phyloP scores from a whole-genome alignment of 2,888 invertebrate genomes.

The Phasia obesa region DNA sequence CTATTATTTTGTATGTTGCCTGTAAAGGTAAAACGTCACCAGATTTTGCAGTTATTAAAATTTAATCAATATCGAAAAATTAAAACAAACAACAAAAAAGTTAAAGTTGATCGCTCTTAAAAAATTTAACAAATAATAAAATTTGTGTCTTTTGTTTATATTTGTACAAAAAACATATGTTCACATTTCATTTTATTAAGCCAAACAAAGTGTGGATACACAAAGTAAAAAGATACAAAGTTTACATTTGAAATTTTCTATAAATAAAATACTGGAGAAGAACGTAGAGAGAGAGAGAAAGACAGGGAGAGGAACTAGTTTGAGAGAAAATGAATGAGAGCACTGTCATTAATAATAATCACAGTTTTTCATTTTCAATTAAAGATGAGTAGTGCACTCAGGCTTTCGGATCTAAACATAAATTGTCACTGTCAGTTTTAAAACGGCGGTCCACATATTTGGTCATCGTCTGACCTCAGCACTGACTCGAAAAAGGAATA shows the following conservation, averaged over 20 bases:
- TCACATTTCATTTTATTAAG: no score
- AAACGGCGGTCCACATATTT: slow-evolving; percentile 57
- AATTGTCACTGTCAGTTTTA: slow-evolving; percentile 59
- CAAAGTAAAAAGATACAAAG: slow-evolving; percentile 6
- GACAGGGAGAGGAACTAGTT: neutral
- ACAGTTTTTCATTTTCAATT: slow-evolving; percentile 67
- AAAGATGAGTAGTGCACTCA: slow-evolving; percentile 58
- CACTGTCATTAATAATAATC: slow-evolving; percentile 62
- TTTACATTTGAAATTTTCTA: slow-evolving; percentile 1
- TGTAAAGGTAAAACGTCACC: no score
- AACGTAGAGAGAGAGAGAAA: slow-evolving; percentile 12
- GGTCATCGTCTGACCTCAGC: slow-evolving; percentile 48
- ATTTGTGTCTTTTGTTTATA: no score
- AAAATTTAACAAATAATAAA: no score
- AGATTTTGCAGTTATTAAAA: no score
- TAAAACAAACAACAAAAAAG: no score
- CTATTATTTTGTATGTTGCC: no score
- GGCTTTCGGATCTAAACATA: slow-evolving; percentile 39
- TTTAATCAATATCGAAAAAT: no score
- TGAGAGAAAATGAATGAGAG: slow-evolving; percentile 18
- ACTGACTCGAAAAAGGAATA: slow-evolving; percentile 16
- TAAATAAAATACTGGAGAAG: slow-evolving; percentile 1
- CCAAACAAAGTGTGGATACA: no score
- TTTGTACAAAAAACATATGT: no score
- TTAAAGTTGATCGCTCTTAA: no score